phyloP scores from a whole-genome alignment of 2,888 invertebrate species.

The Meloe dianella region DNA sequence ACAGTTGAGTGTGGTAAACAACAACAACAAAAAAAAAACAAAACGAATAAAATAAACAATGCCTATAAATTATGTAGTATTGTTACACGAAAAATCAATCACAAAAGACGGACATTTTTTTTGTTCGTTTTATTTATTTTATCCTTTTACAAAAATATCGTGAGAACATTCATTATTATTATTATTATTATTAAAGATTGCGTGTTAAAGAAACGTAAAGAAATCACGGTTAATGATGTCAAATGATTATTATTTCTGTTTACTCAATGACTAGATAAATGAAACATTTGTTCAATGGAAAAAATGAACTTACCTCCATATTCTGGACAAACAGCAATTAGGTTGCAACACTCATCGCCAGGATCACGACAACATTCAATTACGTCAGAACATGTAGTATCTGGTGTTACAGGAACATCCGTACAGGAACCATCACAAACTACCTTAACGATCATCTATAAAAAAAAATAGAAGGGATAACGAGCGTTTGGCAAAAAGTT shows the following conservation, averaged over 20 bases:
- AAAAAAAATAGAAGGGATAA: not conserved
- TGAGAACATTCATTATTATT: not conserved
- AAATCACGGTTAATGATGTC: not conserved
- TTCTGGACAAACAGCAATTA: slow-evolving; percentile 66
- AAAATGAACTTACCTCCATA: slow-evolving; percentile 61
- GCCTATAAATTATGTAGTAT: not conserved
- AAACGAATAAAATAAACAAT: slow-evolving; percentile 2
- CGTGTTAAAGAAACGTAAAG: not conserved
- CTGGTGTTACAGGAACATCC: slow-evolving; percentile 70
- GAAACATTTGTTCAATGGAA: not conserved
- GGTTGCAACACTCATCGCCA: slow-evolving; percentile 68
- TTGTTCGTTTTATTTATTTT: not conserved
- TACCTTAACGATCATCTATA: slow-evolving; percentile 71
- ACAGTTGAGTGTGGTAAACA: not conserved
- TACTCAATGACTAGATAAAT: not conserved
- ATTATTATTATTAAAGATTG: not conserved
- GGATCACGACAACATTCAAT: slow-evolving; percentile 72
- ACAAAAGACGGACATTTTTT: not conserved
- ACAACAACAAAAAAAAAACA: no score
- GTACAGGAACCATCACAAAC: slow-evolving; percentile 65
- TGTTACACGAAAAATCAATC: not conserved
- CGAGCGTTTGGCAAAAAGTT: not conserved
- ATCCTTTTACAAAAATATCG: not conserved
- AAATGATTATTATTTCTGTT: not conserved
- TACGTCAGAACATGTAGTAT: slow-evolving; percentile 69